Evolutionary conservation across 2,888 invertebrate genomes (phyloP).

Genomic region (Hydriomena furcata): DNA sequence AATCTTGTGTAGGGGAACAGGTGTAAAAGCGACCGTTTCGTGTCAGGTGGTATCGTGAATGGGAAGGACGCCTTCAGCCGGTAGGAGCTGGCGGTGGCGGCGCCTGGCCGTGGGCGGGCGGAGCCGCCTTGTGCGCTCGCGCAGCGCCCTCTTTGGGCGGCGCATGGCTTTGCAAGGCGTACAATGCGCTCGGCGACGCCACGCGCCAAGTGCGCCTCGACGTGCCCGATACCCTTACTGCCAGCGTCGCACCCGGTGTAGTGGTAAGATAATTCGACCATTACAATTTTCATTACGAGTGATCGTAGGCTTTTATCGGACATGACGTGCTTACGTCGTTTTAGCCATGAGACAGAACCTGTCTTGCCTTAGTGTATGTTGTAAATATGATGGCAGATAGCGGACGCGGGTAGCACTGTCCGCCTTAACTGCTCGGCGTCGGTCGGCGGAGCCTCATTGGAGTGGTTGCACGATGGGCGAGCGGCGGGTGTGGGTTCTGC

Average conservation of each 20-base stretch:
- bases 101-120: constrained; percentile 87
- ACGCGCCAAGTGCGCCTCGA: constrained; percentile 84
- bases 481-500: constrained; percentile 64
- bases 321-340: too few species aligned
- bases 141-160: constrained; percentile 85
- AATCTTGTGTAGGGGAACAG: too few species aligned
- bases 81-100: constrained; percentile 47
- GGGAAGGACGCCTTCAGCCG: constrained; percentile 76
- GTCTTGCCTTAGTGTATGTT: too few species aligned
- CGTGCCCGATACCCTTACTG: constrained; percentile 85
- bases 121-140: constrained; percentile 88
- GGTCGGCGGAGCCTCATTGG: constrained; percentile 83
- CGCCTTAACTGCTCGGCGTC: constrained; percentile 74
- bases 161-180: constrained; percentile 87
- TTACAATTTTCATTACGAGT: too few species aligned
- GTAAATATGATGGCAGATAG: constrained; percentile 3
- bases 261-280: too few species aligned
- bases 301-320: too few species aligned
- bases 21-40: too few species aligned
- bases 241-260: constrained; percentile 82
- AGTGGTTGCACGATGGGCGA: constrained; percentile 88
- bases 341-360: too few species aligned
- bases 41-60: constrained; percentile 81
- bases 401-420: constrained; percentile 9
- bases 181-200: constrained; percentile 87